Evolutionary conservation across 1,140 invertebrate species (phyloP).

Genomic region (Plodia interpunctella): DNA sequence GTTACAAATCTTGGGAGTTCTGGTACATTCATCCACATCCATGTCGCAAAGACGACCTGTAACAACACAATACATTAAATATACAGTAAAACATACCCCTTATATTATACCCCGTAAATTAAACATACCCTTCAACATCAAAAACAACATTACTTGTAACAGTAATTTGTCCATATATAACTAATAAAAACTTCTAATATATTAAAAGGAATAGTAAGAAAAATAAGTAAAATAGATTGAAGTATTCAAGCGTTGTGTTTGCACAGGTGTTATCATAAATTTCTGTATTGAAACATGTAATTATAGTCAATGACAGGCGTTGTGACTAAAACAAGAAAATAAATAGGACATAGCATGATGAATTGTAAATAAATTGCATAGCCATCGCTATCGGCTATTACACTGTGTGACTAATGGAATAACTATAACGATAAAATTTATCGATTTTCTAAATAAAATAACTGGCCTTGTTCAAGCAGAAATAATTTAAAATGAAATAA

Average conservation of each 20-base stretch:
- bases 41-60: conserved; percentile 82
- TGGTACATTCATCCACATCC: conserved; percentile 88
- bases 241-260: conserved; percentile 20
- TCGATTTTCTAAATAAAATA: no score
- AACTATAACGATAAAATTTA: background rate
- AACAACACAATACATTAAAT: conserved; percentile 24
- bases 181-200: background rate
- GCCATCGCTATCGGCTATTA: no score
- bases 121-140: background rate
- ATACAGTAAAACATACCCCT: no score
- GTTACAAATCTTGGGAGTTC: conserved; percentile 83
- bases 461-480: no score
- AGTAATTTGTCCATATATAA: background rate
- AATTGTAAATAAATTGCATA: background rate
- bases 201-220: background rate
- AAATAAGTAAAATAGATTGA: conserved; percentile 18
- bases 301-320: background rate
- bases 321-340: no score
- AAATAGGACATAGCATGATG: background rate
- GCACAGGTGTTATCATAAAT: conserved; percentile 20
- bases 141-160: background rate
- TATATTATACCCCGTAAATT: background rate
- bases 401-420: conserved; percentile 9
- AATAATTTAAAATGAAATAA: no score
- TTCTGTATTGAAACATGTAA: background rate